Evolutionary conservation across 2,888 invertebrate genomes (phyloP), one percentile per base, ranked within the genome.

Genomic region (Drosophila monieri): DNA sequence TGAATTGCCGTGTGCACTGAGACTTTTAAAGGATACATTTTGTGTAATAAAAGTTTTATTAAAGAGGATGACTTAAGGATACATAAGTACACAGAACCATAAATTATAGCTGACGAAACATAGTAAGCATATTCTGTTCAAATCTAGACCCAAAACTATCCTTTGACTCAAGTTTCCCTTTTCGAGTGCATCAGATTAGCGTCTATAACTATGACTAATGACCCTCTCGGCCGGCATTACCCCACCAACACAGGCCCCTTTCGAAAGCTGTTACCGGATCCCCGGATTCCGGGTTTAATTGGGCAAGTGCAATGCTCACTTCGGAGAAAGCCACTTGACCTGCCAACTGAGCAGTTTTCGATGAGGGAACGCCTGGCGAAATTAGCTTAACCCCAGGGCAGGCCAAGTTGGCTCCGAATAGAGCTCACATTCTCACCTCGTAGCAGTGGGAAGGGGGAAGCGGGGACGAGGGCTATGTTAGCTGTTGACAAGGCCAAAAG

Each of bases 1-100:
- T 80, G 79, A 79, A 85, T 85, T 80, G 81, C 66, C 49, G 69
- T 67, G 71, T 72, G 62, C 73, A 77, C 69, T 77, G 74, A 43
- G 75, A 71, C 65, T 78, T 75, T 43, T 21, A 12, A 12, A 18
- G 18, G 14, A 9, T 35, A 12, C 12, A 12, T 32, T 3, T 12
- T 4, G 5, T 9, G 8, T 9, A 27, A 3, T 9, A 9, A 9
- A 27, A 9, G 0, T 9, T 27, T 2, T 2, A 27, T 27, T 9
- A 2, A 0, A 27, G 27, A 8, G 27, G 3, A 9, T 9, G 9
- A 1, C 3, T 6, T 1, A 27, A 25, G 1, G 8, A 21, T 27
- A 2, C 25, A 2, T 2, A 2, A 3, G 8, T 9, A 27, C n/a
- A 5, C 32, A 32, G 6, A 12, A 3, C 12, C n/a, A n/a, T 5